These are phyloP conservation scores for Pseudorectes ferrugineus DNA, from an alignment of 2,113 vertebrate species.

Conservation along the genomic window DNA sequence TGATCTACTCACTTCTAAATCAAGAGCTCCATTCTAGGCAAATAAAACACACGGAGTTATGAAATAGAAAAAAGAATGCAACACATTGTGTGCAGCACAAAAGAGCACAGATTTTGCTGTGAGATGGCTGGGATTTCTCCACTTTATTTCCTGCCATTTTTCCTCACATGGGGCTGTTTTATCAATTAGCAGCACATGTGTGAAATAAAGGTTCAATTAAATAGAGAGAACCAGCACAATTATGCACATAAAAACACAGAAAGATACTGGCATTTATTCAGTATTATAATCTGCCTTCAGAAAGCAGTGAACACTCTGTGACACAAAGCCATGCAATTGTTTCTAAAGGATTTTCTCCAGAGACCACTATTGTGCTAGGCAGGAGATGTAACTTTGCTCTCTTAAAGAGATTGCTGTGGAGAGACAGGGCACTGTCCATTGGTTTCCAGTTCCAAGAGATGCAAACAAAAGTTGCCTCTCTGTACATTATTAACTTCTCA, in stretches of 20 bases:
- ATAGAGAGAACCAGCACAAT: background rate
- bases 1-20: background rate
- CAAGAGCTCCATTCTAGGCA: background rate
- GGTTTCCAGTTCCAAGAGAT: background rate
- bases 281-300: background rate
- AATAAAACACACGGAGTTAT: background rate
- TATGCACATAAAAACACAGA: background rate
- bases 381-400: background rate
- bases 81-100: background rate
- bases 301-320: background rate
- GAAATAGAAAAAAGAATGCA: background rate
- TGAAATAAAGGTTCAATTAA: background rate
- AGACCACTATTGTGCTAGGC: background rate
- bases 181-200: conserved; percentile 7
- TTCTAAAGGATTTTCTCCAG: background rate
- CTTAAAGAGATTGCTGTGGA: background rate
- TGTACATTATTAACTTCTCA: background rate
- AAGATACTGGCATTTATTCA: background rate
- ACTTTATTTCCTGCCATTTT: background rate
- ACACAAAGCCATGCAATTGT: background rate
- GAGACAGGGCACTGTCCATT: background rate
- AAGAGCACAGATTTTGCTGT: background rate
- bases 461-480: background rate
- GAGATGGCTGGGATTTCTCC: background rate
- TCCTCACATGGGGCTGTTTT: background rate